Evolutionary conservation across 1,140 invertebrate species (phyloP).

Genomic region (Drosophila sturtevanti): DNA sequence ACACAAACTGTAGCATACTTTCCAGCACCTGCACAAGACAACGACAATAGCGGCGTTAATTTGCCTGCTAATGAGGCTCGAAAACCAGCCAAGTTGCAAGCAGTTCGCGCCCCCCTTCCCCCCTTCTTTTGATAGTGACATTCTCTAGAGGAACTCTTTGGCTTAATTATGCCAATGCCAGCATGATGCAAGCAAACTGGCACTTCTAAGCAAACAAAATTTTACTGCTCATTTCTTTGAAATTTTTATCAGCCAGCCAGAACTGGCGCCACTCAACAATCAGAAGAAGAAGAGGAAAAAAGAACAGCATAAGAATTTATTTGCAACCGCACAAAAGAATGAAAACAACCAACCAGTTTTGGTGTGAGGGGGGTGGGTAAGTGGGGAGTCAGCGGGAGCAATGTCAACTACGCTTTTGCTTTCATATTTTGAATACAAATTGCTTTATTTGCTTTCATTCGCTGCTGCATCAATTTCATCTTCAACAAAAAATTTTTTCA

Average conservation of each 20-base stretch:
- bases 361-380: not conserved
- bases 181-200: slow-evolving; percentile 13
- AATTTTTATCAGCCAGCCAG: slow-evolving; percentile 40
- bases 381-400: slow-evolving; percentile 5
- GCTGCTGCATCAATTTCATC: slow-evolving; percentile 72
- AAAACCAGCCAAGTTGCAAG: slow-evolving; percentile 51
- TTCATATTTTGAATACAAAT: slow-evolving; percentile 83
- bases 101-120: not conserved
- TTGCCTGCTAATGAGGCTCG: slow-evolving; percentile 72
- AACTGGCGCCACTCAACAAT: slow-evolving; percentile 59
- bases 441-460: slow-evolving; percentile 75
- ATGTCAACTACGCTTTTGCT: slow-evolving; percentile 58
- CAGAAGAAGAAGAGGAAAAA: slow-evolving; percentile 35
- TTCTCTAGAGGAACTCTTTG: not conserved
- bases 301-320: slow-evolving; percentile 51
- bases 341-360: slow-evolving; percentile 13
- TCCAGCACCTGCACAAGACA: slow-evolving; percentile 62
- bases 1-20: slow-evolving; percentile 69
- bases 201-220: slow-evolving; percentile 4
- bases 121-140: not conserved
- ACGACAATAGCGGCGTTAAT: slow-evolving; percentile 66
- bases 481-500: slow-evolving; percentile 52
- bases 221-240: slow-evolving; percentile 9
- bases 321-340: slow-evolving; percentile 50
- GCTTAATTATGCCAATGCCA: slow-evolving; percentile 69